Base-by-base conservation (phyloP, 2,113 vertebrate species). In the Andinoacara biseriatus region DNA sequence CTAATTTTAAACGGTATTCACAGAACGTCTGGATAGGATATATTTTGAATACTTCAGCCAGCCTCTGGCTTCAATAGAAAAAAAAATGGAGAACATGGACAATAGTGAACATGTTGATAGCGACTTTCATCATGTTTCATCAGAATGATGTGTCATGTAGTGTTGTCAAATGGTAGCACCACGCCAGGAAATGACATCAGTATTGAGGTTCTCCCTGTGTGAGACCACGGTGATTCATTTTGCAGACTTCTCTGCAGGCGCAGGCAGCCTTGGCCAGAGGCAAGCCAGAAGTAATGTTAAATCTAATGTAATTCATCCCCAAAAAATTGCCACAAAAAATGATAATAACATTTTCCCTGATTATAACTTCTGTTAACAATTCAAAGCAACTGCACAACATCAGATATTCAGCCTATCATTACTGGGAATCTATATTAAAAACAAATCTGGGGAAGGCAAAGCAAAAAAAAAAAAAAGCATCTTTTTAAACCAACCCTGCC, bases 91-190 rank as follows among this genome's bases (percentile, higher is more conserved):
- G 31, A 65, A 67, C 3, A 1, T 60, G 11, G 2, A 26, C 17
- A 46, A 46, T 49, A 67, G 22, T 26, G 40, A 67, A 67, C 63
- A 26, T 2, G 10, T 13, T 26, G 24, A 80, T 15, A 15, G 26
- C 15, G 46, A 67, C 80, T 93, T 91, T 88, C 86, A 81, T 14
- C 6, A 2, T 58, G 35, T 92, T 91, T 91, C 89, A 91, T 93
- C 88, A 93, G 86, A 88, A 84, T 4, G 56, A 52, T 59, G 82
- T 76, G 84, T 90, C 80, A 86, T 72, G 75, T 81, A 63, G 5
- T 58, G 15, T 43, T 83, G 29, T 78, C 63, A 67, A 57, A 63
- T 22, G 56, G 78, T 20, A 81, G 74, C 74, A 57, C 17, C 26
- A 33, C 11, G 11, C 57, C 65, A 87, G 88, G 80, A 88, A 86